Evolutionary conservation across 2,888 invertebrate genomes (phyloP).

Genomic region (Hirtodrosophila cameraria): DNA sequence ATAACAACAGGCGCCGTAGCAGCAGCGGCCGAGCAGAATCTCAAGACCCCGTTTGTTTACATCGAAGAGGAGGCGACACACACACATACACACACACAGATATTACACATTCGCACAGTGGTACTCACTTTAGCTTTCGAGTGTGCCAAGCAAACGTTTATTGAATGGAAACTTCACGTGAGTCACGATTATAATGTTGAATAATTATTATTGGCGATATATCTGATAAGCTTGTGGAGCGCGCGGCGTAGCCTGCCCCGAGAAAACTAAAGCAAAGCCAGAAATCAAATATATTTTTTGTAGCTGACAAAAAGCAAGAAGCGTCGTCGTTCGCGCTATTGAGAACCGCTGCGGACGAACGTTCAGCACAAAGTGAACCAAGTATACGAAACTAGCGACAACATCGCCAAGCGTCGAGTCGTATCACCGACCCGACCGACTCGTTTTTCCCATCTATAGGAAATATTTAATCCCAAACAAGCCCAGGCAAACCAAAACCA

Average conservation of each 20-base stretch:
- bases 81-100: slow-evolving; percentile 24
- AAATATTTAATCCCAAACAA: slow-evolving; percentile 80
- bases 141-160: slow-evolving; percentile 20
- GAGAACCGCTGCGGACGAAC: slow-evolving; percentile 71
- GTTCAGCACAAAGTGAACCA: slow-evolving; percentile 76
- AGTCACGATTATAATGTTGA: slow-evolving; percentile 4
- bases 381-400: slow-evolving; percentile 76
- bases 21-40: slow-evolving; percentile 50
- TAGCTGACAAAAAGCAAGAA: slow-evolving; percentile 10
- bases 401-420: slow-evolving; percentile 65
- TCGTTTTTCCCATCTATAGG: slow-evolving; percentile 81
- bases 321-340: slow-evolving; percentile 37
- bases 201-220: neutral
- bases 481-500: slow-evolving; percentile 70
- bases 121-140: slow-evolving; percentile 56
- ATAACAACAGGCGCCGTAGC: slow-evolving; percentile 15
- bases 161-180: slow-evolving; percentile 22
- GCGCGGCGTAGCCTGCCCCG: neutral
- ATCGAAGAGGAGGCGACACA: slow-evolving; percentile 17
- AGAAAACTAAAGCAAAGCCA: slow-evolving; percentile 3
- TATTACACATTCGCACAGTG: slow-evolving; percentile 64
- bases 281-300: neutral
- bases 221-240: slow-evolving; percentile 5
- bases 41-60: slow-evolving; percentile 78
- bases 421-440: slow-evolving; percentile 79